These are phyloP conservation scores for Hyles euphorbiae DNA, from an alignment of 1,140 invertebrate species.

Conservation along the genomic window DNA sequence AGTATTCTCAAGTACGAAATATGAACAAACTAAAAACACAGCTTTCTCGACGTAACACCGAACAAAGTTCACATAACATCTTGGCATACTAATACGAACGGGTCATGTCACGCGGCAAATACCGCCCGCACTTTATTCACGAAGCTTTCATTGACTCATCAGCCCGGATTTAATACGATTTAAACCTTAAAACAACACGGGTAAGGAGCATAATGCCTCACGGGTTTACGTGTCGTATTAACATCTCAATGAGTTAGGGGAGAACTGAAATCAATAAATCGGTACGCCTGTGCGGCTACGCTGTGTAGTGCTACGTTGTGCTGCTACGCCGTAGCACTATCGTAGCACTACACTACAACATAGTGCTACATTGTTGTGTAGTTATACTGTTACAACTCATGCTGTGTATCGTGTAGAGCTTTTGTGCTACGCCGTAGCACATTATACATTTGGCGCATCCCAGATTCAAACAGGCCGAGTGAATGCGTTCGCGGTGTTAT, in stretches of 20 bases:
- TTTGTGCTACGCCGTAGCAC: too few species aligned
- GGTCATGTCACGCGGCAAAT: constrained; percentile 7
- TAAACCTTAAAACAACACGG: too few species aligned
- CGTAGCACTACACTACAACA: not conserved
- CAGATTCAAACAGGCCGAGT: too few species aligned
- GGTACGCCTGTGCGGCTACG: not conserved
- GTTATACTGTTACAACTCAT: too few species aligned
- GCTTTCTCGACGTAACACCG: too few species aligned
- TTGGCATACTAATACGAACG: not conserved
- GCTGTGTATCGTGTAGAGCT: too few species aligned
- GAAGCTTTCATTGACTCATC: constrained; percentile 10
- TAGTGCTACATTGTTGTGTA: not conserved
- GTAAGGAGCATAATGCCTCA: too few species aligned
- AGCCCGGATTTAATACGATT: not conserved
- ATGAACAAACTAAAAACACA: too few species aligned
- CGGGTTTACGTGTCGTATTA: not conserved
- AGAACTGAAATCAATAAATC: constrained; percentile 9
- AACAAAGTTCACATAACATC: too few species aligned
- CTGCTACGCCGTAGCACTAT: not conserved
- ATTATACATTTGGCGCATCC: too few species aligned
- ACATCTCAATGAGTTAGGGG: constrained; percentile 6
- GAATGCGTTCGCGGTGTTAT: too few species aligned
- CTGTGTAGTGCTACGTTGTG: not conserved
- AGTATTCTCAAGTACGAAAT: too few species aligned
- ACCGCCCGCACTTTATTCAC: constrained; percentile 7